Base-by-base conservation (phyloP, 2,113 vertebrate genomes). In the Podarcis raffonei region DNA sequence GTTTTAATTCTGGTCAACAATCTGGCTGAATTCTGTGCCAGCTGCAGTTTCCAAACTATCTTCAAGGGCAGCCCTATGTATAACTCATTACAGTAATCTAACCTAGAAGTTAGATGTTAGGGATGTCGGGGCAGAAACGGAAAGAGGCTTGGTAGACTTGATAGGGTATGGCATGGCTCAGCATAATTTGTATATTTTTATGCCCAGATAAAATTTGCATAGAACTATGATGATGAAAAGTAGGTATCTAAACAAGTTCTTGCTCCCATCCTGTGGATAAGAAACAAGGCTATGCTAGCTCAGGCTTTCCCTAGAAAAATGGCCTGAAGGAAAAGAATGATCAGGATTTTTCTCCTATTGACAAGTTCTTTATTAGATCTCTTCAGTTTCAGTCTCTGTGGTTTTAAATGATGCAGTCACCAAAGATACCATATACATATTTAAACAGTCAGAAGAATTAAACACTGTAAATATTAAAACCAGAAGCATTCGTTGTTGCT, bases 381-480 rank as follows among this genome's bases (percentile, higher is more conserved):
- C 76, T 87, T 86, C 80, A 13, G 37, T 35, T 89, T 92, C 89
- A 82, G 88, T 87, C 88, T 90, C 89, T 89, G 85, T 84, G 85
- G 87, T 69, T 93, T 95, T 93, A 91, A 92, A 83, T 93, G 92
- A 92, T 5, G 30, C 72, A 83, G 71, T 90, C 87, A 89, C 79
- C 89, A 74, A 90, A 94, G 78, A 42, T 91, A 69, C 87, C 89
- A 89, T 91, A 94, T 90, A 65, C 84, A 88, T 90, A 79, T 84
- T 93, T 22, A 74, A 85, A 35, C 20, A 72, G 32, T 72, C 20
- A 89, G 91, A 94, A n/a, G 22, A 93, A 94, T 89, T 87, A 89
- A 95, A 87, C 94, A 94, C 91, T 91, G 94, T 35, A 93, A 94
- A 91, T 94, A 92, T 91, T 95, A 94, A 94, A 95, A 78, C 89